Base-by-base conservation (phyloP, 2,113 vertebrate genomes). In the Dipodomys spectabilis region DNA sequence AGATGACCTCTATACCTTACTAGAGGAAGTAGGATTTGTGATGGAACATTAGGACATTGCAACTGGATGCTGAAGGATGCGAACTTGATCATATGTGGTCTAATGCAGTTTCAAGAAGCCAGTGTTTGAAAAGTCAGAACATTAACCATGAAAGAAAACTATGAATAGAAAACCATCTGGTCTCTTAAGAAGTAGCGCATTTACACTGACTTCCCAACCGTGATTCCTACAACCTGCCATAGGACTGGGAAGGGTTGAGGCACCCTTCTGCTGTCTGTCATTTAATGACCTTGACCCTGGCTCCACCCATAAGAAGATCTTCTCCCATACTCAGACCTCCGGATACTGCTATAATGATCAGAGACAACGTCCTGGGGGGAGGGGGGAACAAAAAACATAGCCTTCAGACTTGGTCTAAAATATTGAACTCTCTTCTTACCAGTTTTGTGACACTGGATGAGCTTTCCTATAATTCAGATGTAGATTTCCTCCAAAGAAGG, bases 51-150 rank as follows among this genome's bases (percentile, higher is more conserved):
- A 57, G 75, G 32, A 78, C 4, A 75, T 0, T 16, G 7, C 32
- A 79, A 8, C 28, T 1, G 23, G 20, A 85, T 68, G 75, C 71
- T 69, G 15, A 93, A 71, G 9, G 15, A 1, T 65, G 8, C 71
- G n/a, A 83, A 83, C 1, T 69, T 49, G 16, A 90, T 64, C 62
- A 60, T 7, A 69, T 65, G 6, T 5, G 23, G 0, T 39, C 25
- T 68, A 25, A 49, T 57, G 82, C 28, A 69, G n/a, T 65, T 39
- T 69, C 88, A 57, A 92, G n/a, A 92, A 92, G 67, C 4, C 28
- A 92, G 6, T 44, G 35, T 74, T 92, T 96, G 45, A 32, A 87
- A 77, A 92, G 64, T 64, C 32, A 77, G 20, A 88, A 79, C 32
- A 84, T 78, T 87, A 79, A 8, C 60, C 91, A 78, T 27, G 6